phyloP scores from a whole-genome alignment of 1,140 invertebrate genomes.

The Cydia pomonella region DNA sequence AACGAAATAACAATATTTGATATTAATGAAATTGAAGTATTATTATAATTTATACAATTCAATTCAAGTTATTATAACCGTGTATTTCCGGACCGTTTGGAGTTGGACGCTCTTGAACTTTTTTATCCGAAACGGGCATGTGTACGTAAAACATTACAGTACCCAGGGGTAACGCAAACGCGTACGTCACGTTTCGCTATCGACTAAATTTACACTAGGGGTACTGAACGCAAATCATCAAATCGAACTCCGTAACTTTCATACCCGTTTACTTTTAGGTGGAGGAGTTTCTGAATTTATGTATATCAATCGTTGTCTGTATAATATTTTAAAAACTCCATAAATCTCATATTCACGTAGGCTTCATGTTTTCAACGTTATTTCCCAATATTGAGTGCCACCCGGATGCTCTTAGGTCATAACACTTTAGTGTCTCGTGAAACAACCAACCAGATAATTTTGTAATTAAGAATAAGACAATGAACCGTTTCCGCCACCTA shows the following conservation, averaged over 20 bases:
- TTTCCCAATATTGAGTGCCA: background rate
- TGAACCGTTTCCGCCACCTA: conserved; percentile 5
- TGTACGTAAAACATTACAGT: background rate
- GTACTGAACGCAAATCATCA: conserved; percentile 1
- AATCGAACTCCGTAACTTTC: background rate
- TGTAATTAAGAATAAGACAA: conserved; percentile 14
- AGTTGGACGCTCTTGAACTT: conserved; percentile 14
- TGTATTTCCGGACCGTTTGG: background rate
- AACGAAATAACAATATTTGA: too few relatives aligned
- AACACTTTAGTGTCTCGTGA: background rate
- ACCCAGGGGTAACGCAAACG: too few relatives aligned
- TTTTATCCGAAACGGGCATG: conserved; percentile 1
- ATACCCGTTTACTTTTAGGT: too few relatives aligned
- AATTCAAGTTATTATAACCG: too few relatives aligned
- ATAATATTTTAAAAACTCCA: too few relatives aligned
- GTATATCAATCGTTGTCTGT: background rate
- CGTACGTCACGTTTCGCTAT: too few relatives aligned
- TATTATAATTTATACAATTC: too few relatives aligned
- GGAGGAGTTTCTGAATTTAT: background rate
- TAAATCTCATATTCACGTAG: too few relatives aligned
- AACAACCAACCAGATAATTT: background rate
- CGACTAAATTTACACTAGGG: too few relatives aligned
- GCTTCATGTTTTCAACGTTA: background rate
- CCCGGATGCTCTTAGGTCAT: background rate
- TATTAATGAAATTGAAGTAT: too few relatives aligned